Conservation (phyloP, 2,888 invertebrate species). For the Mythimna loreyi region DNA sequence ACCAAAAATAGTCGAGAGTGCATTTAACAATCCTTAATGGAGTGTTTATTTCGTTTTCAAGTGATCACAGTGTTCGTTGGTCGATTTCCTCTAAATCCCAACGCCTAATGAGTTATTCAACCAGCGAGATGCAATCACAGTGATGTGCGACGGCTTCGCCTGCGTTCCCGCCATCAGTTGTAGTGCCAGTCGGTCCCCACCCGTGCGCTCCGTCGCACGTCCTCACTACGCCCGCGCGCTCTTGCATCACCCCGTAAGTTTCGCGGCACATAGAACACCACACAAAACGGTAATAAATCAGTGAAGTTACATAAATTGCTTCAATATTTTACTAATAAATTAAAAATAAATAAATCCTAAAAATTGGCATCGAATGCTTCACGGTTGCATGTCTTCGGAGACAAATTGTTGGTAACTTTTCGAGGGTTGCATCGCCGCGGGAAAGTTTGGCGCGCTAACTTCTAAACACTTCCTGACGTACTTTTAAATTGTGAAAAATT, state of each 20-base stretch:
- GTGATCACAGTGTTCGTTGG: conserved; percentile 24
- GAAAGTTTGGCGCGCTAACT: conserved; percentile 52
- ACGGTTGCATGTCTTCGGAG: conserved; percentile 58
- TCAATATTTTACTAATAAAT: conserved; percentile 48
- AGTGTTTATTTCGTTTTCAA: conserved; percentile 21
- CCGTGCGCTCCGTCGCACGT: conserved; percentile 78
- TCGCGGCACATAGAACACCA: conserved; percentile 80
- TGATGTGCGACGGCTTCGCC: conserved; percentile 35
- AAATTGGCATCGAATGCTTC: conserved; percentile 63
- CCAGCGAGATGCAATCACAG: conserved; percentile 60
- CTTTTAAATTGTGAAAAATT: conserved; percentile 60
- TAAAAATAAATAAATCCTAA: conserved; percentile 27
- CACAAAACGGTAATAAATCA: conserved; percentile 66
- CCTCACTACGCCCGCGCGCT: conserved; percentile 72
- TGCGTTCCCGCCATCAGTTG: conserved; percentile 53
- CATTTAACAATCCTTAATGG: conserved; percentile 11
- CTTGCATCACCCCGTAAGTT: conserved; percentile 80
- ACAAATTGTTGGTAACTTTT: conserved; percentile 68
- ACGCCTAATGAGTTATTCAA: conserved; percentile 61
- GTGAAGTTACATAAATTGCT: conserved; percentile 55
- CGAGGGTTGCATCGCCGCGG: conserved; percentile 58
- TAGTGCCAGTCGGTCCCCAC: conserved; percentile 73
- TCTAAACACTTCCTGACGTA: conserved; percentile 49
- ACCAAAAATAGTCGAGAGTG: background rate
- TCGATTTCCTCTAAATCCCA: conserved; percentile 57